Conservation (phyloP, 2,113 vertebrate species). For the Spermophilus dauricus region DNA sequence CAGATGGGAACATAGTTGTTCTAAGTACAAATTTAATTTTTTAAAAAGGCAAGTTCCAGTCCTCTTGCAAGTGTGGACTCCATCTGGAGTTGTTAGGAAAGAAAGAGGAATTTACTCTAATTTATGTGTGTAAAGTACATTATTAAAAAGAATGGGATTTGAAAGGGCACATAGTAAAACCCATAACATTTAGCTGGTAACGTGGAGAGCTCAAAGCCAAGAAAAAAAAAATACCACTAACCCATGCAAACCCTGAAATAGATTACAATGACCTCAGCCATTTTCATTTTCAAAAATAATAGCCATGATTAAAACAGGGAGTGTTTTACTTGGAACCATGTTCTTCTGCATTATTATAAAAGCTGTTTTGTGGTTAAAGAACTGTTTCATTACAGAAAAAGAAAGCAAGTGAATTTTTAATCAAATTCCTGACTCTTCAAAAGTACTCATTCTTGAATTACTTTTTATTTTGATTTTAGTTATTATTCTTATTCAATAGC, state of each 20-base stretch:
- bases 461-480: slow-evolving; percentile 74
- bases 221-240: slow-evolving; percentile 73
- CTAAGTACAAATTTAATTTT: slow-evolving; percentile 36
- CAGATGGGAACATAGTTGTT: slow-evolving; percentile 46
- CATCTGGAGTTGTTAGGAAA: slow-evolving; percentile 76
- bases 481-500: slow-evolving; percentile 70
- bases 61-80: slow-evolving; percentile 69
- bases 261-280: slow-evolving; percentile 84
- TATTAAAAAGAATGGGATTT: slow-evolving; percentile 72
- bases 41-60: slow-evolving; percentile 20
- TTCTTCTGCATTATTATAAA: slow-evolving; percentile 73
- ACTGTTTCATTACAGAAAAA: slow-evolving; percentile 77
- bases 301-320: slow-evolving; percentile 80
- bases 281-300: slow-evolving; percentile 85
- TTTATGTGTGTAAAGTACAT: slow-evolving; percentile 69
- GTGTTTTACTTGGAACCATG: slow-evolving; percentile 71
- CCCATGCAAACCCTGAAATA: slow-evolving; percentile 82
- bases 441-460: slow-evolving; percentile 71
- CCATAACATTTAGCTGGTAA: slow-evolving; percentile 80
- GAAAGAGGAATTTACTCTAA: slow-evolving; percentile 78
- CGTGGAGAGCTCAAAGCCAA: slow-evolving; percentile 75
- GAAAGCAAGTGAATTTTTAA: slow-evolving; percentile 77
- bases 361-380: slow-evolving; percentile 80
- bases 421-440: slow-evolving; percentile 78
- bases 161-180: slow-evolving; percentile 78